phyloP scores from a whole-genome alignment of 2,113 vertebrate genomes.

The Petroica traversi region DNA sequence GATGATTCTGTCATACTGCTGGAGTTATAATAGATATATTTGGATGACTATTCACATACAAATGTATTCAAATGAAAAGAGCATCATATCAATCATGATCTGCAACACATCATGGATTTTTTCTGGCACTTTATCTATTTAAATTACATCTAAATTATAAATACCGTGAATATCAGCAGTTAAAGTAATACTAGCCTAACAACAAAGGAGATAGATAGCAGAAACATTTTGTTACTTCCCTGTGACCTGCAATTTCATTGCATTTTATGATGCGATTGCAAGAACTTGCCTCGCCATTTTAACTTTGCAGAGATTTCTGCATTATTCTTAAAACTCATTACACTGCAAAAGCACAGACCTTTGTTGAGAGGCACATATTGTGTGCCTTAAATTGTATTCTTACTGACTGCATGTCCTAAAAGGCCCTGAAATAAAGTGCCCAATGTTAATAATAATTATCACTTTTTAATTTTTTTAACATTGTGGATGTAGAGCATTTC shows the following conservation, averaged over 20 bases:
- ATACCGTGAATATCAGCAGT: slow-evolving; percentile 32
- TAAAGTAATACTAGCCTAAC: slow-evolving; percentile 46
- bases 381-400: neutral
- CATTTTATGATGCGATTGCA: neutral
- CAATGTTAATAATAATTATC: neutral
- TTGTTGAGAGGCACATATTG: neutral
- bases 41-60: slow-evolving; percentile 44
- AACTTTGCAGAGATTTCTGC: neutral
- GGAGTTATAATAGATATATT: slow-evolving; percentile 41
- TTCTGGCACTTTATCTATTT: slow-evolving; percentile 13
- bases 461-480: neutral
- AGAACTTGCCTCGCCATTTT: neutral
- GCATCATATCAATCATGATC: slow-evolving; percentile 38
- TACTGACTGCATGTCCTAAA: neutral
- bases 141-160: slow-evolving; percentile 48
- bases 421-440: neutral
- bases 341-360: neutral
- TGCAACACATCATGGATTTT: slow-evolving; percentile 12
- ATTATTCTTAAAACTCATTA: neutral
- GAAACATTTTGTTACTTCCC: slow-evolving; percentile 31
- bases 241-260: neutral
- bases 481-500: neutral
- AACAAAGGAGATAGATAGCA: neutral
- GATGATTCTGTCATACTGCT: slow-evolving; percentile 58
- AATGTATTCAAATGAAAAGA: slow-evolving; percentile 65